Percentiles rank a stretch among this genome's conserved stretches.
phyloP scores from a whole-genome alignment of 2,797 vertebrate genomes.

The Gymnothorax reevesii region DNA sequence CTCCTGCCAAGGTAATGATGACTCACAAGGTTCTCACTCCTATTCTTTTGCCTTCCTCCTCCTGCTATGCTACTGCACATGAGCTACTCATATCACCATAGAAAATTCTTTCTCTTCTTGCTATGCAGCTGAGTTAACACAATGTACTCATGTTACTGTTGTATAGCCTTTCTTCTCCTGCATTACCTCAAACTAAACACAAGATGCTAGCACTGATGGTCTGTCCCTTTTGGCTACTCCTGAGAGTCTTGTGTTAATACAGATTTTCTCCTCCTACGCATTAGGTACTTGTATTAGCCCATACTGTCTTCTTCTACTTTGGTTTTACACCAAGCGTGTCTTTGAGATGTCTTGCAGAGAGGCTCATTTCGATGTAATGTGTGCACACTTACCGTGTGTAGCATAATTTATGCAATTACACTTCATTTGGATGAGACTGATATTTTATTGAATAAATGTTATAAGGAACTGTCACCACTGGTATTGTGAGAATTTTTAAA shows the following conservation, averaged over 20 bases:
- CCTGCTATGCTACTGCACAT: background rate
- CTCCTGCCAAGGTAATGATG: background rate
- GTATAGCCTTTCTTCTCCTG: background rate
- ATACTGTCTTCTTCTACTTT: background rate
- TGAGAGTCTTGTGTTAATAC: background rate
- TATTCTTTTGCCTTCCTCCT: background rate
- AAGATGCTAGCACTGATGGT: background rate
- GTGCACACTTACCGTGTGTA: too few species aligned
- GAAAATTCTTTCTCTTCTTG: background rate
- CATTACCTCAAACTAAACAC: background rate
- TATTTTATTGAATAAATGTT: background rate
- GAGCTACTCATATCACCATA: background rate
- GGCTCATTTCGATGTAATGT: background rate
- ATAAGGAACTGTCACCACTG: background rate
- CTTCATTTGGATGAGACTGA: background rate
- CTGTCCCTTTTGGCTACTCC: too few species aligned
- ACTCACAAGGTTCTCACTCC: background rate
- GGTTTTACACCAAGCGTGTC: background rate
- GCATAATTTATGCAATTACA: background rate
- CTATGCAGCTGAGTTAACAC: background rate
- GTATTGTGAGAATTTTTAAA: background rate
- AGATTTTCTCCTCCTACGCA: background rate
- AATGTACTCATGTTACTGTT: background rate
- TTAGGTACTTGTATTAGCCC: background rate
- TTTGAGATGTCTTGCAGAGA: background rate